Base-by-base conservation (phyloP, 2,888 invertebrate genomes). In the Yponomeuta cagnagella region DNA sequence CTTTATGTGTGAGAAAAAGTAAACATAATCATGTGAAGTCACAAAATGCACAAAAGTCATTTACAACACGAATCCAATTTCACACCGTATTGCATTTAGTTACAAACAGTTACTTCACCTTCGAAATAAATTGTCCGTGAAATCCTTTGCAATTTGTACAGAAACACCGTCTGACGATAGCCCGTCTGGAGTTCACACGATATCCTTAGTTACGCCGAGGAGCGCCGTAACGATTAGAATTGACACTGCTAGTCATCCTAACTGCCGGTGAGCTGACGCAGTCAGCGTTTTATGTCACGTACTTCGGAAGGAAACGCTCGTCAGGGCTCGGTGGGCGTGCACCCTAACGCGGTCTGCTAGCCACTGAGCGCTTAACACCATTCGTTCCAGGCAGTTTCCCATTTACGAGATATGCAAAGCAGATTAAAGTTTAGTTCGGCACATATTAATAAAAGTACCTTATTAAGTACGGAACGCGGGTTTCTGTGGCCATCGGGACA, bases 391-490 rank as follows among this genome's bases (percentile, higher is more conserved):
- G 52, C 52, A 12, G 52, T 58, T 58, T 58, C 52, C 52, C 52
- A 58, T 58, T 37, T 58, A 58, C 52, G 52, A 58, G 52, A 58
- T 58, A 58, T 58, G 52, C 52, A 58, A 58, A 58, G 52, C 52
- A 58, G 52, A 58, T 58, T 58, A 12, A 58, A 58, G 15, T 58
- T 58, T 58, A 58, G 15, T 58, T 58, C 15, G 52, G 52, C 12
- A 58, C 52, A 58, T 58, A 15, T 58, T 58, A 12, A 15, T 58
- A 15, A 58, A 58, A 58, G 52, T 58, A 58, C 52, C 52, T 15
- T 15, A 58, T 58, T 58, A 58, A 52, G 52, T 58, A 58, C 52
- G 52, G 1, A 58, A 2, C 12, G 15, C 52, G 15, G 2, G 52
- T 15, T 12, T 58, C 15, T 58, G 52, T 15, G 52, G 52, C 15